Evolutionary conservation across 2,113 vertebrate species (phyloP).

Genomic region (Charina bottae): DNA sequence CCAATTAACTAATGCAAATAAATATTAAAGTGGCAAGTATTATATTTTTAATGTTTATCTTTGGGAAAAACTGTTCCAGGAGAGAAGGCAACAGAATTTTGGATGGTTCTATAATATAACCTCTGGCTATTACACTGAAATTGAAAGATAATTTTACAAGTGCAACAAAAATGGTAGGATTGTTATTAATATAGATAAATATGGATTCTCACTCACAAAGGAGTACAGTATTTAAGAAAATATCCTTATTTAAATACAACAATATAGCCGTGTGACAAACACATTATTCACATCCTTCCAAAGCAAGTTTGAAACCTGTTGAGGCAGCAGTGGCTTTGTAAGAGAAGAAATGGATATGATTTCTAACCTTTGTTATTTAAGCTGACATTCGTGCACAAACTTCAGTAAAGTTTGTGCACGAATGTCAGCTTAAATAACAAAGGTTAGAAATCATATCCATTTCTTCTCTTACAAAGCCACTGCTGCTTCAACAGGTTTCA

Average conservation of each 20-base stretch:
- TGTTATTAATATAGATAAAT: neutral
- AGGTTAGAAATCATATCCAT: neutral
- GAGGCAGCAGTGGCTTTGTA: neutral
- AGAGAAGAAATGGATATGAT: neutral
- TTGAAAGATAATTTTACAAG: neutral
- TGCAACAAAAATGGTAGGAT: neutral
- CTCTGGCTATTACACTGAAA: neutral
- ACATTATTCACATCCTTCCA: slow-evolving; percentile 12
- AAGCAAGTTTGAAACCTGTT: neutral
- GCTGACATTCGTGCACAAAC: neutral
- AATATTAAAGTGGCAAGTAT: neutral
- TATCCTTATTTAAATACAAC: neutral
- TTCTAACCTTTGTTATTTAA: neutral
- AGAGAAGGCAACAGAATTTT: neutral
- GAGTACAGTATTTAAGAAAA: neutral
- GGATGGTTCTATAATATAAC: neutral
- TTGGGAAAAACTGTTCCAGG: neutral
- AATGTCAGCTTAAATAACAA: neutral
- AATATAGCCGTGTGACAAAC: neutral
- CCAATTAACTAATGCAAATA: neutral
- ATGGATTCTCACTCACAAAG: neutral
- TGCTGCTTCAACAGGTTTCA: neutral
- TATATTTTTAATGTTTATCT: neutral
- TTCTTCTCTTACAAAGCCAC: neutral
- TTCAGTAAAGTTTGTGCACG: neutral